Base-by-base conservation (phyloP, 37 sponge, comb jelly and placozoan species). In the Halichondria panicea region DNA sequence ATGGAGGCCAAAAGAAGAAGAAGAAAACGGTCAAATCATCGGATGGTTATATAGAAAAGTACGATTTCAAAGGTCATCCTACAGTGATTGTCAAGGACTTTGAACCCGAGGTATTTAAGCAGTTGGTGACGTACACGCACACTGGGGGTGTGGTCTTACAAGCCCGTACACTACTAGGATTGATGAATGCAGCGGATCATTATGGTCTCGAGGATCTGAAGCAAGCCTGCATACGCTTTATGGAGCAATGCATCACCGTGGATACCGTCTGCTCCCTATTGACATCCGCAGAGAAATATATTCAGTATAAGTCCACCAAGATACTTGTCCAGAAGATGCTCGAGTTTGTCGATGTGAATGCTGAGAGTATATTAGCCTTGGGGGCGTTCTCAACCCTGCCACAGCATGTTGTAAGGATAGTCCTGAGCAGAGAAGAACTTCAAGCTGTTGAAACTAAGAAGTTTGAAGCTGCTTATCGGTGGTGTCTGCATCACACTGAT, bases 161-260 rank as follows among this genome's bases (percentile, higher is more conserved):
- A 70, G 89, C 94, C 5, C 71, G 92, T 18, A 93, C 88, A 13
- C 68, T 97, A 37, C 80, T 92, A 0, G 97, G 97, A 4, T 84
- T 97, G 2, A 89, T 93, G 80, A 97, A 97, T 53, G 97, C 97
- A 31, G 85, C 94, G 35, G 94, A 97, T 77, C 92, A 97, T 58
- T 97, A 84, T 61, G 89, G 88, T 1, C 82, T 97, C 19, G 93
- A 93, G 27, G 94, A 97, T 15, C 85, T 97, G 46, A 87, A 93
- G 64, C 76, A 66, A n/a, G 95, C 95, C 18, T 90, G 95, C 74
- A 78, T 83, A n/a, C 67, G 70, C 22, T 94, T 87, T 60, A 65
- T 90, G 64, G 84, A 87, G 36, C 67, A 69, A 35, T 82, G 89
- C 53, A 86, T 97, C 56, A 85, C 78, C 21, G 71, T 86, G 0